Conservation (phyloP, 2,888 invertebrate species). For the Chalcis sispes region DNA sequence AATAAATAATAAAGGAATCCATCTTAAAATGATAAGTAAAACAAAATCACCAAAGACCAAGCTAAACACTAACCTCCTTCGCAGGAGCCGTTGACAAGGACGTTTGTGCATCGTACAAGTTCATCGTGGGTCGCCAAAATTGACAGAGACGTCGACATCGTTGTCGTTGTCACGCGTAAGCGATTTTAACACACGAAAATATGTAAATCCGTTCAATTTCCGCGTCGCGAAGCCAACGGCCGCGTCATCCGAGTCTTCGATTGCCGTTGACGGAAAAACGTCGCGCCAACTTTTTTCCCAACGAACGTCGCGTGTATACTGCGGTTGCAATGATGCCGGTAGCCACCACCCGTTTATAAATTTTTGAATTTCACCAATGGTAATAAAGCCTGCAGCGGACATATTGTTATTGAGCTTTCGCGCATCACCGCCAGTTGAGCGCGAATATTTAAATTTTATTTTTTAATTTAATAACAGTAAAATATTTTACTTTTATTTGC, state of each 20-base stretch:
- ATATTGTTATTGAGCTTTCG: background rate
- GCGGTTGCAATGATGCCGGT: too few relatives aligned
- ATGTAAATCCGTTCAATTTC: too few relatives aligned
- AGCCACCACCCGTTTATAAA: too few relatives aligned
- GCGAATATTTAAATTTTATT: background rate
- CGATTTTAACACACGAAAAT: too few relatives aligned
- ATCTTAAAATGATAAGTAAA: background rate
- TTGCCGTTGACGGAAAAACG: constrained; percentile 52
- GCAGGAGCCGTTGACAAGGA: constrained; percentile 81
- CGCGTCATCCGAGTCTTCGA: too few relatives aligned
- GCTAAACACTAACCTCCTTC: constrained; percentile 81
- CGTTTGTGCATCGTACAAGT: constrained; percentile 82
- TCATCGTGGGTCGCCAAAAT: constrained; percentile 85
- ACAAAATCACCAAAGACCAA: background rate
- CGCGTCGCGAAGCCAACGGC: too few relatives aligned
- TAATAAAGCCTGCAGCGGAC: too few relatives aligned
- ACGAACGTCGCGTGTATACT: background rate
- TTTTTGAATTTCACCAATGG: constrained; percentile 36
- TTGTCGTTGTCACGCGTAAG: constrained; percentile 23
- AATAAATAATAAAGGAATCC: background rate
- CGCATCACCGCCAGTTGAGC: background rate
- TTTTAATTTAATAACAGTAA: too few relatives aligned
- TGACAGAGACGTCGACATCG: constrained; percentile 77
- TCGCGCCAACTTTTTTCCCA: constrained; percentile 10
- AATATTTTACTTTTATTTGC: too few relatives aligned